phyloP scores from a whole-genome alignment of 2,797 vertebrate species.

The Hapalemur alaotrensis region DNA sequence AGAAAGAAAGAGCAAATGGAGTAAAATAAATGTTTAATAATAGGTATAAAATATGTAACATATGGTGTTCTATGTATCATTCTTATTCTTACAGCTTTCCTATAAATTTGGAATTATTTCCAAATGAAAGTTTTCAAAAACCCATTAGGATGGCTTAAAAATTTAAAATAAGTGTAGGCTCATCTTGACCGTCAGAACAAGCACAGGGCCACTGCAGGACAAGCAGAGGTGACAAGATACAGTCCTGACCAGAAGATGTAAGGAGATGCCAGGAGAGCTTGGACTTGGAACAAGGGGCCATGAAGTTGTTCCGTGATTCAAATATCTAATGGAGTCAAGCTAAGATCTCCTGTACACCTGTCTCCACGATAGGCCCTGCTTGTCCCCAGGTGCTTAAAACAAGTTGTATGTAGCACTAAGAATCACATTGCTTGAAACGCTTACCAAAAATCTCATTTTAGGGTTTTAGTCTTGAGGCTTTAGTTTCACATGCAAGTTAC shows the following conservation, averaged over 20 bases:
- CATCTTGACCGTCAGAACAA: background rate
- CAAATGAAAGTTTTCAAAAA: background rate
- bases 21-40: background rate
- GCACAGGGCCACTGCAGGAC: background rate
- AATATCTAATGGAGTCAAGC: too few relatives aligned
- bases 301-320: background rate
- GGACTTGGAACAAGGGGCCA: background rate
- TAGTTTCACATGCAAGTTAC: background rate
- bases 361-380: background rate
- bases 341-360: accelerated
- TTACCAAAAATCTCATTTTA: background rate
- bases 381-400: background rate
- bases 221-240: background rate
- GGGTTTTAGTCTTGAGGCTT: background rate
- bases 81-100: slow-evolving; percentile 13
- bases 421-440: background rate
- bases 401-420: background rate
- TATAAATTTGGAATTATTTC: slow-evolving; percentile 22
- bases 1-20: background rate
- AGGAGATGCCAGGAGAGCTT: background rate
- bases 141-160: background rate
- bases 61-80: background rate
- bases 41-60: background rate
- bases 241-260: background rate
- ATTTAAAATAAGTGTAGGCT: background rate